Base-by-base conservation (phyloP, 2,888 invertebrate genomes). In the Yponomeuta sedellus region DNA sequence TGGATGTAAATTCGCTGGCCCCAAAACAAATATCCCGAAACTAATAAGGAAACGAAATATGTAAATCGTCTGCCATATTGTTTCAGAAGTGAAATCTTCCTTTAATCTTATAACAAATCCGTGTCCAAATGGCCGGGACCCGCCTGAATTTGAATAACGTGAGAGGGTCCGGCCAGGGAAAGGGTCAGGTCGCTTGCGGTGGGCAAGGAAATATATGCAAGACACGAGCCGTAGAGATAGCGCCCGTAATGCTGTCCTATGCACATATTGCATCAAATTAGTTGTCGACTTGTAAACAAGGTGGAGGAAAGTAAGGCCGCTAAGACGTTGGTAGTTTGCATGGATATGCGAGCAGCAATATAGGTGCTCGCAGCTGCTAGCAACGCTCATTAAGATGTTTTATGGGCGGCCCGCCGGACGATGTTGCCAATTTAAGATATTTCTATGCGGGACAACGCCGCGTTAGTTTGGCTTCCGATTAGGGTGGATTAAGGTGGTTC, bases 191-290 rank as follows among this genome's bases (percentile, higher is more conserved):
- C 77, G 81, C 79, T 81, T 81, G 82, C 77, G 80, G 83, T 77
- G 75, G 80, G 82, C 79, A 82, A 81, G 81, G 82, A 82, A 86
- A 86, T 85, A 85, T 91, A 91, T 92, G 91, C 91, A 86, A 88
- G 89, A 87, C 90, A 90, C 91, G 90, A 88, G 85, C 89, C 79
- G 77, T 74, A 78, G 78, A 87, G 90, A 91, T 91, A 91, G 88
- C 83, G 86, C 75, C 84, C 86, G 85, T 88, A 87, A 88, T 83
- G 85, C 84, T 85, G 89, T 89, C 91, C 92, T 91, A 88, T 90
- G 92, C 92, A 91, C 92, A 91, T 91, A 92, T 90, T 91, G 92
- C 91, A 92, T 86, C 91, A 91, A 92, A 92, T 92, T 92, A 91
- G 92, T 91, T 88, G 91, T 83, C 86, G 86, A 89, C 87, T 89